A percentile compares a stretch with the other conserved stretches of the same genome.
Conservation (phyloP, 2,888 invertebrate species). For the Apamea crenata region DNA sequence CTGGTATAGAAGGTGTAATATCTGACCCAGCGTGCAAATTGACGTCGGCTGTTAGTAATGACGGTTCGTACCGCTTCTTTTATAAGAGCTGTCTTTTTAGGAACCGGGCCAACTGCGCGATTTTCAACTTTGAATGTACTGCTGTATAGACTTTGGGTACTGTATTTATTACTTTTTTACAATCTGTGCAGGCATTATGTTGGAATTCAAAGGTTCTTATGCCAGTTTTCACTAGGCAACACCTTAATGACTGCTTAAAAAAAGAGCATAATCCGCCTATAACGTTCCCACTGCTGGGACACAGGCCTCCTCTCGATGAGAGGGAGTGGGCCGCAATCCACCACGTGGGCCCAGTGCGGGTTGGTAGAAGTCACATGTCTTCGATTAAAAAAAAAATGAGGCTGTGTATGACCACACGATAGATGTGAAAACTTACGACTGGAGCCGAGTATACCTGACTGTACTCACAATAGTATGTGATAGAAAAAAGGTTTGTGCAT, state of each 20-base stretch:
- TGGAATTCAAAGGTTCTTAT: background rate
- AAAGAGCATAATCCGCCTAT: too few species aligned
- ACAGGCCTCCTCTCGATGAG: too few species aligned
- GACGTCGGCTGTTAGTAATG: conserved; percentile 57
- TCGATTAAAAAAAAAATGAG: too few species aligned
- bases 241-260: background rate
- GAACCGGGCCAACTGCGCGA: conserved; percentile 27
- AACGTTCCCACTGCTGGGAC: too few species aligned
- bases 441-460: too few species aligned
- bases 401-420: too few species aligned
- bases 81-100: conserved; percentile 42
- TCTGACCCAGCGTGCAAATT: conserved; percentile 45
- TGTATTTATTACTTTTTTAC: background rate
- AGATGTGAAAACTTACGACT: too few species aligned
- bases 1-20: conserved; percentile 19
- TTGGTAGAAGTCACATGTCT: too few species aligned
- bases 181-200: background rate
- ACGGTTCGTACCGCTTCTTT: conserved; percentile 36
- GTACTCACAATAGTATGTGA: too few species aligned
- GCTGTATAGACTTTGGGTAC: background rate
- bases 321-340: too few species aligned
- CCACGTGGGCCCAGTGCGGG: too few species aligned
- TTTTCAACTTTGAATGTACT: conserved; percentile 10
- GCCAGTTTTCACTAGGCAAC: background rate
- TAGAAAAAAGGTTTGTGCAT: too few species aligned